A percentile compares a stretch with the other conserved stretches of the same genome.
Evolutionary conservation across 2,888 invertebrate genomes (phyloP).

Genomic region (Gortyna flavago): DNA sequence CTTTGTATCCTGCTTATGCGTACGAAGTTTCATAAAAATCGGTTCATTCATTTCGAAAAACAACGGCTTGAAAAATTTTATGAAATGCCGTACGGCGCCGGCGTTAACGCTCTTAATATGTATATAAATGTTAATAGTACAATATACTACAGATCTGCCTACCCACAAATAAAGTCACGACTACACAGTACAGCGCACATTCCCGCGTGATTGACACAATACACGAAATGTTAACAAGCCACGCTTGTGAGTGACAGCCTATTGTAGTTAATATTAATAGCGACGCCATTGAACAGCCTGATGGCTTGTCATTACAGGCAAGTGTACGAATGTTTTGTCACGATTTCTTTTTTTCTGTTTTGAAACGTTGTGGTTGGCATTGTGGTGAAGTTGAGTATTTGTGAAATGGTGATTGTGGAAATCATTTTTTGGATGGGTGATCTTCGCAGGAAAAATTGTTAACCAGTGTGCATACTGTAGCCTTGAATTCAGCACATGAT

Average conservation of each 20-base stretch:
- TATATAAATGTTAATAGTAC: background rate
- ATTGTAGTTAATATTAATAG: conserved; percentile 61
- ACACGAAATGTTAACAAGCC: conserved; percentile 58
- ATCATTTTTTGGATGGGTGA: background rate
- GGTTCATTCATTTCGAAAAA: no score
- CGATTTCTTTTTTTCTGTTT: conserved; percentile 12
- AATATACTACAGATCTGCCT: background rate
- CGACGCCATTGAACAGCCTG: conserved; percentile 49
- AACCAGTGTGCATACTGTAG: no score
- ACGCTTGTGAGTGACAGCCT: conserved; percentile 55
- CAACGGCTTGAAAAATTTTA: no score
- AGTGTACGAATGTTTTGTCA: conserved; percentile 40
- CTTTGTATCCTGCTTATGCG: no score
- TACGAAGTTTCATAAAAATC: no score
- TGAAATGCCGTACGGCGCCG: no score
- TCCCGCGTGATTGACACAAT: conserved; percentile 53
- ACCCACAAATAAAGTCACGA: conserved; percentile 30
- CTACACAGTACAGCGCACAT: conserved; percentile 26
- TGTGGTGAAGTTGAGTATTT: background rate
- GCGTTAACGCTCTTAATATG: no score
- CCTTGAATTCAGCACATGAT: no score
- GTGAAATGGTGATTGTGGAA: background rate
- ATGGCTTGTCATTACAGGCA: conserved; percentile 57
- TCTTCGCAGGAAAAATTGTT: background rate
- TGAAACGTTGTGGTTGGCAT: background rate